phyloP scores from a whole-genome alignment of 2,888 invertebrate species.

The Drosophila buzzatii region DNA sequence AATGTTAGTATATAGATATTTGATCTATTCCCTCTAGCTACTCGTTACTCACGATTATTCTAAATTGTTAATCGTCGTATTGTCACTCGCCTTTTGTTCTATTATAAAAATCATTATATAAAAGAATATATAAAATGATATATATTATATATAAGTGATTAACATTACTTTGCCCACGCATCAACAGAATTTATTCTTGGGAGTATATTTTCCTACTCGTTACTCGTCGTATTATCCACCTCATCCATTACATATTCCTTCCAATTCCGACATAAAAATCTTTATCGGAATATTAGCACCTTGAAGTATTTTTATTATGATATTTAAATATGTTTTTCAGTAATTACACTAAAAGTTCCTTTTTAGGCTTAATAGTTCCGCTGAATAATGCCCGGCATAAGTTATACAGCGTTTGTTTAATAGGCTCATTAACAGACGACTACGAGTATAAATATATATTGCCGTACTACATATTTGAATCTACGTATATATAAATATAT shows the following conservation, averaged over 20 bases:
- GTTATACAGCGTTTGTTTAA: slow-evolving; percentile 1
- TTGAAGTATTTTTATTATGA: neutral
- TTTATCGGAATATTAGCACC: neutral
- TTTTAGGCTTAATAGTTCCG: slow-evolving; percentile 1
- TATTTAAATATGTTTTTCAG: neutral
- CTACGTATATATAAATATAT: slow-evolving; percentile 30
- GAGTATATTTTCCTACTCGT: neutral
- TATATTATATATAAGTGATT: no score
- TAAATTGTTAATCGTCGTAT: no score
- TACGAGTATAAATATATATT: neutral
- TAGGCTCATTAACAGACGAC: slow-evolving; percentile 6
- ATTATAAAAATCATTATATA: neutral
- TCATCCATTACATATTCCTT: neutral
- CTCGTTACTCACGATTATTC: no score
- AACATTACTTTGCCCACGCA: neutral
- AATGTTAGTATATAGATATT: no score
- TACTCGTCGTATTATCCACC: neutral
- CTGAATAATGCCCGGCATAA: neutral
- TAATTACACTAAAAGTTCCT: neutral
- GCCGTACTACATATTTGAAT: slow-evolving; percentile 31
- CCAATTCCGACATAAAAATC: neutral
- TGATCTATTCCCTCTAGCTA: no score
- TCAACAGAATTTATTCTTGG: neutral
- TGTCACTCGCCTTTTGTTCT: neutral
- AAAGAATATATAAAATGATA: no score